These are phyloP conservation scores for Anagrus nilaparvatae DNA, from an alignment of 1,140 invertebrate species.

Conservation along the genomic window DNA sequence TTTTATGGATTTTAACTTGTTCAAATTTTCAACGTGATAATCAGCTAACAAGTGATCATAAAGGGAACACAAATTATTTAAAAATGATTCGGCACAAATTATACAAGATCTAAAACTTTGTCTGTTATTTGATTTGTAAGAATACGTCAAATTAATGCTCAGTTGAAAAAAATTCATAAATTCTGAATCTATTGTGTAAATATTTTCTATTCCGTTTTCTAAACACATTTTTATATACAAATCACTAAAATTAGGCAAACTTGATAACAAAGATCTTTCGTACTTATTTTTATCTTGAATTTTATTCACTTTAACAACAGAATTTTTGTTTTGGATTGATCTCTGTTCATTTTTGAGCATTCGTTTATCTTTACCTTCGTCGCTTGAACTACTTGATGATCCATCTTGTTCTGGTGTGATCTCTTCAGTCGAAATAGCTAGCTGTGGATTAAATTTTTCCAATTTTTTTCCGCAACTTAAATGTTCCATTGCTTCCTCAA, in stretches of 20 bases:
- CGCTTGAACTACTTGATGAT: no score
- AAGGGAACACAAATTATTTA: constrained; percentile 2
- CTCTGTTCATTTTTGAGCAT: no score
- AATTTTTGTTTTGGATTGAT: no score
- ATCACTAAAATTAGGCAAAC: constrained; percentile 1
- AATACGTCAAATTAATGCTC: neutral
- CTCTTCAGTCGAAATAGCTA: no score
- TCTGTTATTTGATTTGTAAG: neutral
- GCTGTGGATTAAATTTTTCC: no score
- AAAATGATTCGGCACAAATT: constrained; percentile 11
- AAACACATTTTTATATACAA: constrained; percentile 7
- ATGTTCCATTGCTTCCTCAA: no score
- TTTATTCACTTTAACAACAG: no score
- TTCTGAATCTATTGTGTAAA: constrained; percentile 6
- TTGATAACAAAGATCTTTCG: no score
- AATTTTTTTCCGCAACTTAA: no score
- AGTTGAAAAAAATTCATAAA: neutral
- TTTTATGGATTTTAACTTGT: neutral
- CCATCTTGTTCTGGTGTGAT: no score
- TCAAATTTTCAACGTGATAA: constrained; percentile 9
- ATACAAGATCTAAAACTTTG: constrained; percentile 14
- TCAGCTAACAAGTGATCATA: constrained; percentile 13
- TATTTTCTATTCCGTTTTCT: constrained; percentile 5
- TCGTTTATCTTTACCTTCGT: no score
- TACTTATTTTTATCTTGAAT: no score